Evolutionary conservation across 1,140 invertebrate genomes (phyloP), one percentile per base, ranked within the genome.

Genomic region (Orchesella cincta): DNA sequence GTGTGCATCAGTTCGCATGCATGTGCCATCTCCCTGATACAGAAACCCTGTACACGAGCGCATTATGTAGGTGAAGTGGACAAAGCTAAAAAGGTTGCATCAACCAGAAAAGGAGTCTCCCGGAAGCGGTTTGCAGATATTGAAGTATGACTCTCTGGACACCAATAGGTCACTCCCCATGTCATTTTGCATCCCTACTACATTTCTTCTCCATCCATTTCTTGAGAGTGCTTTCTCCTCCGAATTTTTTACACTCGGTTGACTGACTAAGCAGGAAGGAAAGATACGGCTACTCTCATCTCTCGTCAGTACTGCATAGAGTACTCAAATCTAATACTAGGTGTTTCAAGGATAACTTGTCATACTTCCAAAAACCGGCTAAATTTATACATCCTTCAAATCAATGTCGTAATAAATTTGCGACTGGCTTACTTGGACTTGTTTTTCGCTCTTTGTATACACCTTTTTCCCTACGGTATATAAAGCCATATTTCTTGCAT

Each of bases 121-220:
- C 31, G 62, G 62, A 67, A 31, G 62, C 62, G 26, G 31, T 57
- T 76, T 75, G 35, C 33, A 75, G 62, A 78, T 75, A 74, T 79
- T 79, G 78, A 79, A 35, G 35, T 74, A 79, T 76, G 78, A 70
- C 62, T 79, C 78, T 75, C 78, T 28, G 62, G 78, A 76, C 46
- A 57, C 78, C 52, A 62, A 74, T 76, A 74, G 71, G 71, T 79
- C 75, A 79, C 67, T 76, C 74, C 35, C 73, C 12, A 33, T 67
- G 62, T 67, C 62, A 67, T 67, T 67, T 67, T 67, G 52, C 52
- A 57, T 57, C 52, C 52, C 52, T 57, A 57, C 14, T 57, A 57
- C 52, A 57, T 57, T 57, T 57, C 52, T 57, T 57, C 23, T 57
- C 52, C 23, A 14, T 57, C 52, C 52, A 57, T 57, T 57, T 57